Percentiles rank a stretch among this genome's conserved stretches.
Evolutionary conservation across 2,888 invertebrate species (phyloP).

Genomic region (Heliconius cydno): DNA sequence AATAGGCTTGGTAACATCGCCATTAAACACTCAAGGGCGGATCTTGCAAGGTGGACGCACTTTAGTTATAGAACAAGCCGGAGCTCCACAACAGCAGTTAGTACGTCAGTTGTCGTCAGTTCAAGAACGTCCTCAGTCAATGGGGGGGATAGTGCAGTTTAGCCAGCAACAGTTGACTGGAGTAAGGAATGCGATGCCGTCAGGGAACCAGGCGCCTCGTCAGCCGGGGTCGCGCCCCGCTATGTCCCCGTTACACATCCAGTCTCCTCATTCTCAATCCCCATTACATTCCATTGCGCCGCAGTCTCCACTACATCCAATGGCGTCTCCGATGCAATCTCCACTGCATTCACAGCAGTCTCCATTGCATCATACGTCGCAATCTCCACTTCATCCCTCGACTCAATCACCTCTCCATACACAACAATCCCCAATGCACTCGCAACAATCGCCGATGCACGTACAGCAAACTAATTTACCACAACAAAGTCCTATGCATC

Average conservation of each 20-base stretch:
- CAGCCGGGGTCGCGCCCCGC: conserved; percentile 67
- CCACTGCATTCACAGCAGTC: conserved; percentile 76
- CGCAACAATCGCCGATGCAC: conserved; percentile 74
- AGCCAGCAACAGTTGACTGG: conserved; percentile 64
- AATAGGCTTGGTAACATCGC: conserved; percentile 73
- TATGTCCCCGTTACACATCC: conserved; percentile 74
- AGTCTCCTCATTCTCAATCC: conserved; percentile 65
- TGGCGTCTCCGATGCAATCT: conserved; percentile 71
- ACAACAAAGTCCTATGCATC: conserved; percentile 64
- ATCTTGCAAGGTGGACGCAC: conserved; percentile 72
- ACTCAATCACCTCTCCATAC: conserved; percentile 73
- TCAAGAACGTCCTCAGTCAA: conserved; percentile 65
- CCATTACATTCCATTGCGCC: conserved; percentile 55
- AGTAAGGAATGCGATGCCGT: conserved; percentile 54
- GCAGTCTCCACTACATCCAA: conserved; percentile 57
- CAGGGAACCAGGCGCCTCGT: conserved; percentile 58
- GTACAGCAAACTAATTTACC: conserved; percentile 63
- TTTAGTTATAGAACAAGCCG: conserved; percentile 74
- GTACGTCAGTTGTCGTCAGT: conserved; percentile 68
- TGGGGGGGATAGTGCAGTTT: conserved; percentile 70
- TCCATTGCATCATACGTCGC: conserved; percentile 67
- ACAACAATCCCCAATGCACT: conserved; percentile 71
- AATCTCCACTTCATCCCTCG: conserved; percentile 70
- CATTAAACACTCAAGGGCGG: conserved; percentile 66
- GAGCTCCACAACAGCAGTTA: conserved; percentile 68